Evolutionary conservation across 2,113 vertebrate species (phyloP).

Genomic region (Arvicanthis niloticus): DNA sequence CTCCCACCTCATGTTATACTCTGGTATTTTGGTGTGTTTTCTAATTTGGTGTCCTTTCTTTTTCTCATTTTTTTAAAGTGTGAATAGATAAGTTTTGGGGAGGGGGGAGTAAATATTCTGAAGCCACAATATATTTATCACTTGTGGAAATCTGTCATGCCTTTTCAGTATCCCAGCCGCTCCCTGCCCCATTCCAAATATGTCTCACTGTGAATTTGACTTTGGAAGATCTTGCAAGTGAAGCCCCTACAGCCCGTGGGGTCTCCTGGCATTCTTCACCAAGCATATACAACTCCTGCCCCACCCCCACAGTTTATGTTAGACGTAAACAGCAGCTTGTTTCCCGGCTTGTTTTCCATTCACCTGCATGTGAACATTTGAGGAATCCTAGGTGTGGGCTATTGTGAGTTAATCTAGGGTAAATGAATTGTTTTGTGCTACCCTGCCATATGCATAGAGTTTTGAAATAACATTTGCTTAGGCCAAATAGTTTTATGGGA

Average conservation of each 20-base stretch:
- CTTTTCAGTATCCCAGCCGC: background rate
- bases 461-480: background rate
- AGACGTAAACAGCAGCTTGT: background rate
- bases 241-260: background rate
- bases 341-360: background rate
- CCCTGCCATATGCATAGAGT: background rate
- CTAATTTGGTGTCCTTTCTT: background rate
- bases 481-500: background rate
- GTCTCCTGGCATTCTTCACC: background rate
- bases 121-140: background rate
- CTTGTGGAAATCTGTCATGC: background rate
- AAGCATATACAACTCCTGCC: background rate
- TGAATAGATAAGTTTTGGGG: background rate
- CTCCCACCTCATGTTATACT: background rate
- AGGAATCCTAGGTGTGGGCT: background rate
- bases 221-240: background rate
- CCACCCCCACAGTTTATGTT: too few species aligned
- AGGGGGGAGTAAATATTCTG: background rate
- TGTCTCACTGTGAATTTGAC: background rate
- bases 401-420: background rate
- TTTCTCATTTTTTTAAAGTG: slow-evolving; percentile 3
- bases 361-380: background rate
- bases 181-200: background rate
- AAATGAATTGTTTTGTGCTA: background rate
- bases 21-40: background rate